These are phyloP conservation scores for Myiopsitta monachus DNA, from an alignment of 2,113 vertebrate genomes.

Conservation along the genomic window DNA sequence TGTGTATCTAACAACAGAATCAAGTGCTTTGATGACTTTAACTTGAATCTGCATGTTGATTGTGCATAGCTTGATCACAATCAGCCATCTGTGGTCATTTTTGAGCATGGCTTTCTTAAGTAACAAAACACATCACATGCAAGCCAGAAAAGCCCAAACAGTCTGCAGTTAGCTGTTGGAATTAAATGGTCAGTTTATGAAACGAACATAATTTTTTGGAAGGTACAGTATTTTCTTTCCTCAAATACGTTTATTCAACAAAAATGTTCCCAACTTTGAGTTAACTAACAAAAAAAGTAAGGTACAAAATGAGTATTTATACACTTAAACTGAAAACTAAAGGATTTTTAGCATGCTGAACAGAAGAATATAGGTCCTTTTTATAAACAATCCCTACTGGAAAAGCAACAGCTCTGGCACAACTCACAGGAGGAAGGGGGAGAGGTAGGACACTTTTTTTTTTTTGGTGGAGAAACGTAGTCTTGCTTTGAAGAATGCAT, in stretches of 20 bases:
- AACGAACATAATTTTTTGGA: background rate
- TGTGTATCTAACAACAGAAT: background rate
- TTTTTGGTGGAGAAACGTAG: background rate
- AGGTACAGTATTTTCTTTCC: background rate
- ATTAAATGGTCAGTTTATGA: background rate
- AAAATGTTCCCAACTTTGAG: background rate
- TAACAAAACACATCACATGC: background rate
- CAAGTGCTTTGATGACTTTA: background rate
- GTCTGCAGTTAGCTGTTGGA: background rate
- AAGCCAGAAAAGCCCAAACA: background rate
- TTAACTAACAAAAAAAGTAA: background rate
- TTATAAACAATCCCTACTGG: background rate
- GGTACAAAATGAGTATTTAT: conserved; percentile 45
- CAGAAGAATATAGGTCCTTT: conserved; percentile 5
- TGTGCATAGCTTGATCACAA: background rate
- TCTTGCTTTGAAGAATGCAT: conserved; percentile 36
- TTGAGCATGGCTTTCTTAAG: background rate
- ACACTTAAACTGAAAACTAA: conserved; percentile 1
- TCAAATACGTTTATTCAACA: conserved; percentile 8
- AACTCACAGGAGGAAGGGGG: conserved; percentile 11
- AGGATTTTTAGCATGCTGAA: background rate
- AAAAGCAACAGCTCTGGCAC: conserved; percentile 29
- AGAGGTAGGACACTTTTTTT: background rate
- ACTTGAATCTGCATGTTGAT: background rate
- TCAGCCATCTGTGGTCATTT: background rate